These are phyloP conservation scores for Crocuta crocuta DNA, from an alignment of 2,113 vertebrate species.

Conservation along the genomic window DNA sequence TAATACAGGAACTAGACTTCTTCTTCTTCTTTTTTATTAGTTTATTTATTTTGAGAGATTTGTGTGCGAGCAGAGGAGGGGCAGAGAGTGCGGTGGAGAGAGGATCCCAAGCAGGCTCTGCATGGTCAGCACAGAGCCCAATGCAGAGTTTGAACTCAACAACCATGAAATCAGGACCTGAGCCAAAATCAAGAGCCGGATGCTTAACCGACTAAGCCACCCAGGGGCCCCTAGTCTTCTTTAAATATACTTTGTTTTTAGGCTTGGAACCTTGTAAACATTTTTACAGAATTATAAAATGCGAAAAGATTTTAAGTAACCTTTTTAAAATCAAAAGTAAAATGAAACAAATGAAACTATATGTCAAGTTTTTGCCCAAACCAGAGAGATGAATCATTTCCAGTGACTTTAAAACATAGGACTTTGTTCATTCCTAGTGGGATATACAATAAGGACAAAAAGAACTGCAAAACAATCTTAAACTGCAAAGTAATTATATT, in stretches of 20 bases:
- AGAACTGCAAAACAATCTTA: not conserved
- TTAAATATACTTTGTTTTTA: not conserved
- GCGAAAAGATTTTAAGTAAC: not conserved
- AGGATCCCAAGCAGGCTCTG: too few relatives aligned
- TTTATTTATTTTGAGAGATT: too few relatives aligned
- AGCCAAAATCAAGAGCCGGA: too few relatives aligned
- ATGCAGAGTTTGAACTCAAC: too few relatives aligned
- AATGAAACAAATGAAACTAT: not conserved
- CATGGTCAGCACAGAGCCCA: too few relatives aligned
- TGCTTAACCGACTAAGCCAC: too few relatives aligned
- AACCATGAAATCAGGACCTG: too few relatives aligned
- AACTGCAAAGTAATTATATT: not conserved
- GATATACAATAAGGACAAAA: not conserved
- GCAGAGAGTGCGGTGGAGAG: too few relatives aligned
- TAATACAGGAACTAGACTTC: not conserved
- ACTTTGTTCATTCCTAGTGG: not conserved
- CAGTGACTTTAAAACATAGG: not conserved
- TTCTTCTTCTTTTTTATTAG: not conserved
- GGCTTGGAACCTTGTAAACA: not conserved
- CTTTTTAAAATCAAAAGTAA: not conserved
- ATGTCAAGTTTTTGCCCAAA: not conserved
- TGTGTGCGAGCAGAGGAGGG: too few relatives aligned
- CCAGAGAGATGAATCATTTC: not conserved
- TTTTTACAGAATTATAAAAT: conserved; percentile 4
- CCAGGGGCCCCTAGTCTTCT: not conserved